Base-by-base conservation (phyloP, 2,113 vertebrate species). In the Alaudala cheleensis region DNA sequence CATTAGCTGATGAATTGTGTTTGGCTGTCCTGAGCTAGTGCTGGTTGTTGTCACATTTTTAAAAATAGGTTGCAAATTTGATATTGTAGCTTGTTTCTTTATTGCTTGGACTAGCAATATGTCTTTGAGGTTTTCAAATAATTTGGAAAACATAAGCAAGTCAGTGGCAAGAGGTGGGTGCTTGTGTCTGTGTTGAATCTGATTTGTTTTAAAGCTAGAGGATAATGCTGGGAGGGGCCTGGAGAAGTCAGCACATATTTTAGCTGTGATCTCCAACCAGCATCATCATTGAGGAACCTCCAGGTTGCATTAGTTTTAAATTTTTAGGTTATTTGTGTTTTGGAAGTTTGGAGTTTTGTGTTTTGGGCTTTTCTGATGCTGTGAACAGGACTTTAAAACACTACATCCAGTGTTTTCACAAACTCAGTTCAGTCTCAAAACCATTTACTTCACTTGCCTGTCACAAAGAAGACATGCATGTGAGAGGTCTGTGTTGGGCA, bases 1-100 rank as follows among this genome's bases (percentile, higher is more conserved):
- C 0, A 0, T 39, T 21, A 31, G 18, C 26, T 17, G 23, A 0
- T n/a, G 0, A 49, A 34, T 71, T 74, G 13, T 9, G 10, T 60
- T 70, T 44, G 50, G 25, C 23, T 80, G 1, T 49, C 21, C 21
- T 31, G 19, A 54, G 39, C 14, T 53, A 8, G 51, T 1, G 0
- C 16, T 50, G 12, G 3, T 74, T 72, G 9, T 33, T 0, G 0
- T 31, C 8, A 12, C 2, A 0, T 50, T 86, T 64, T 91, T 51
- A 11, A 44, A 82, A 86, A 19, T 8, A 61, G 28, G 3, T 65
- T 72, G 28, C 2, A 11, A 39, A 33, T 91, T 49, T 65, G 6
- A 47, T 83, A 23, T 13, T 44, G 21, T 8, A 18, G 34, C 5
- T 64, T 45, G 33, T 67, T 86, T 61, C 34, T 64, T 50, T 64